These are phyloP conservation scores for Coenonympha glycerion DNA, from an alignment of 2,888 invertebrate species.

Conservation along the genomic window DNA sequence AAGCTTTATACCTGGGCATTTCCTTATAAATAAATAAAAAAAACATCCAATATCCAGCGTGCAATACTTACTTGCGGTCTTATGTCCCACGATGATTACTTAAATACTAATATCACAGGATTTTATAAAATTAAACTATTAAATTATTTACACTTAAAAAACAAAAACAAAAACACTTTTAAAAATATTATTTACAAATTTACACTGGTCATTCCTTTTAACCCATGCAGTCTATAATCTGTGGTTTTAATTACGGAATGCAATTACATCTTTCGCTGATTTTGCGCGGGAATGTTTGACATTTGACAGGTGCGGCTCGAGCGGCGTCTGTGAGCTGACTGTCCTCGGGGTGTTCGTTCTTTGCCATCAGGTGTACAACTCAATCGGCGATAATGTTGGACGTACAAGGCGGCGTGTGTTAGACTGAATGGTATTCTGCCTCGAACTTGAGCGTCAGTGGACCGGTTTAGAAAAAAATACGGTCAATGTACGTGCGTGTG, in stretches of 20 bases:
- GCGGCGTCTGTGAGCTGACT: constrained; percentile 45
- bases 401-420: constrained; percentile 39
- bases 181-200: constrained; percentile 43
- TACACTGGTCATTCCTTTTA: constrained; percentile 44
- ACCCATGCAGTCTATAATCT: constrained; percentile 38
- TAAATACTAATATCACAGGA: constrained; percentile 69
- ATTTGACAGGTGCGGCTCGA: constrained; percentile 39
- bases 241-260: constrained; percentile 24
- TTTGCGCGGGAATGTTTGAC: constrained; percentile 30
- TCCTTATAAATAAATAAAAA: constrained; percentile 7
- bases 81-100: constrained; percentile 39
- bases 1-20: constrained; percentile 22
- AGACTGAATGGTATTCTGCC: constrained; percentile 21
- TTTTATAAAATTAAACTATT: constrained; percentile 47
- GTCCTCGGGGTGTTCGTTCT: constrained; percentile 41
- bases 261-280: constrained; percentile 36
- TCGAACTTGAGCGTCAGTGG: constrained; percentile 29
- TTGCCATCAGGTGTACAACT: constrained; percentile 57
- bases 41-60: constrained; percentile 22
- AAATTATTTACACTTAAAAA: constrained; percentile 39
- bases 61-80: constrained; percentile 57
- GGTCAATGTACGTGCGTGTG: constrained; percentile 41
- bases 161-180: constrained; percentile 41
- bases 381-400: constrained; percentile 53
- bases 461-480: constrained; percentile 40